phyloP scores from a whole-genome alignment of 2,888 invertebrate species.

The Acrobasis suavella region DNA sequence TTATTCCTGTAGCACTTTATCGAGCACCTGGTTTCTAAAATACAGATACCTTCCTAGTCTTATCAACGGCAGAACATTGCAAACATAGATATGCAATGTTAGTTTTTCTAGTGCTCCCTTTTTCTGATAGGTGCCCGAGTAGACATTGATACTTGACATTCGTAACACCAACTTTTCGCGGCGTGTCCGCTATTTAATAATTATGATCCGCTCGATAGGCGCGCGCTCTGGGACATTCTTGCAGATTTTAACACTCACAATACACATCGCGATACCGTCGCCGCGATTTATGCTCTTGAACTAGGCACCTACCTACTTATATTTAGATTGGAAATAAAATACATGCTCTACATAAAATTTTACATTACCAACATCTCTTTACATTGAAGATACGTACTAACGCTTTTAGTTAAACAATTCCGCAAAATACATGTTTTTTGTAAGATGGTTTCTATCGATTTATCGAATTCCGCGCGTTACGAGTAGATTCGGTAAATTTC shows the following conservation, averaged over 20 bases:
- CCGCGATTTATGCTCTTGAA: neutral
- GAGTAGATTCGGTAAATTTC: too few relatives aligned
- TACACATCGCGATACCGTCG: neutral
- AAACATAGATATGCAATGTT: slow-evolving; percentile 15
- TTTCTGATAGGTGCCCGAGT: slow-evolving; percentile 1
- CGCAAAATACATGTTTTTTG: too few relatives aligned
- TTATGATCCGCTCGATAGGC: neutral
- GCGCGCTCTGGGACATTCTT: neutral
- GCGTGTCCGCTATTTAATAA: slow-evolving; percentile 3
- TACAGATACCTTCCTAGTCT: slow-evolving; percentile 6
- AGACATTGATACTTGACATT: neutral
- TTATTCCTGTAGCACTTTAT: slow-evolving; percentile 21
- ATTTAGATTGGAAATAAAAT: neutral
- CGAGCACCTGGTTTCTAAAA: slow-evolving; percentile 18
- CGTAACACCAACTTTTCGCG: slow-evolving; percentile 6
- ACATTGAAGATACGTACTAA: too few relatives aligned
- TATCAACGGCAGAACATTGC: neutral
- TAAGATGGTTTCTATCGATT: too few relatives aligned
- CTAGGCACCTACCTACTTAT: neutral
- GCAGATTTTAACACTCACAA: neutral
- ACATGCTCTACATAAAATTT: neutral
- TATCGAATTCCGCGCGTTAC: too few relatives aligned
- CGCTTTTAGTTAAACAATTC: too few relatives aligned
- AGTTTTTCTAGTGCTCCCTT: slow-evolving; percentile 2
- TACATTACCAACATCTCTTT: too few relatives aligned